These are phyloP conservation scores for Rotaria macrura DNA, from an alignment of 2,888 invertebrate species.

Conservation along the genomic window DNA sequence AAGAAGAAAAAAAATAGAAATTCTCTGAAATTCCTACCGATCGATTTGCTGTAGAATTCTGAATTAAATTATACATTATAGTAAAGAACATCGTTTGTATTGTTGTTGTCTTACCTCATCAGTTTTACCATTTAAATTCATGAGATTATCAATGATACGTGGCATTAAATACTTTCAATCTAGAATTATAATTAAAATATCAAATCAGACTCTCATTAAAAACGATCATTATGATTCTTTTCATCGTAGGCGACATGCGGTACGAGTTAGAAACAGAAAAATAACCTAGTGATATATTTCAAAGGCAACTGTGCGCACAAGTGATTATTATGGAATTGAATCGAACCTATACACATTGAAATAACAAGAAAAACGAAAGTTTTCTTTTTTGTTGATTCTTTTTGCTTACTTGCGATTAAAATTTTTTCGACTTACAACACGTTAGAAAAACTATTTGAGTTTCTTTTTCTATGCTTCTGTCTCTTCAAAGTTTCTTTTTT, in stretches of 20 bases:
- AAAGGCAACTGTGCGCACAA: neutral
- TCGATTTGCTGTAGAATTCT: neutral
- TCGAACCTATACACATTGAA: neutral
- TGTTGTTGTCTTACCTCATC: slow-evolving; percentile 15
- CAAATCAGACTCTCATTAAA: neutral
- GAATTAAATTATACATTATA: too few species aligned
- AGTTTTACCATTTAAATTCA: neutral
- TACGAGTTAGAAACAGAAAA: neutral
- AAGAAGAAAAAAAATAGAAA: neutral
- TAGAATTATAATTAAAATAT: neutral
- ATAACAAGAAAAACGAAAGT: neutral
- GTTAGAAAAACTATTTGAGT: neutral
- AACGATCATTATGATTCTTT: neutral
- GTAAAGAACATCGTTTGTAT: too few species aligned
- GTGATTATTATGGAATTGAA: neutral
- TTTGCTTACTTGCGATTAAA: neutral
- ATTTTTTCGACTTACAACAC: neutral
- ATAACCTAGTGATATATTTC: neutral
- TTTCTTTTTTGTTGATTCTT: neutral
- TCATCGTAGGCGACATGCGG: neutral
- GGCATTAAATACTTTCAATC: neutral
- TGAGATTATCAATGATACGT: neutral
- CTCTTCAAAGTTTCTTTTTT: neutral
- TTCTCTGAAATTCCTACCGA: neutral
- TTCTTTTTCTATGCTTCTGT: too few species aligned